These are phyloP conservation scores for Rhagium mordax DNA, from an alignment of 2,888 invertebrate species.

Conservation along the genomic window DNA sequence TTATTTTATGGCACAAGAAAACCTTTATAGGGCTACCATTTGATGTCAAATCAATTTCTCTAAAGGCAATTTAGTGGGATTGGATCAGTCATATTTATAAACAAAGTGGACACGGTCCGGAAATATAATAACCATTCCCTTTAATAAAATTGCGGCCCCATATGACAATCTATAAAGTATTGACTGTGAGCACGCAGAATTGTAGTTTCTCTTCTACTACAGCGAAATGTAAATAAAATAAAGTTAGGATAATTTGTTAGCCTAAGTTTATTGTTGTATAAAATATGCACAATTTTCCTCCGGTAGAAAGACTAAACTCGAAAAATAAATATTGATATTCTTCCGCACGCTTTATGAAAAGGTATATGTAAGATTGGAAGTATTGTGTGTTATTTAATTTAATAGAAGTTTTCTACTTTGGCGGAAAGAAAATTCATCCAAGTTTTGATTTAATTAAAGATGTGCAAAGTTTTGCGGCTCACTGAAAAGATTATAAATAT, in stretches of 20 bases:
- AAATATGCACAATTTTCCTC: background rate
- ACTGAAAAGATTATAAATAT: conserved; percentile 59
- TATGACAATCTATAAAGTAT: too few relatives aligned
- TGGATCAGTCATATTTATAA: conserved; percentile 12
- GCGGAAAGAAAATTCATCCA: conserved; percentile 55
- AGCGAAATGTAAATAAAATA: too few relatives aligned
- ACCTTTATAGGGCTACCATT: conserved; percentile 36
- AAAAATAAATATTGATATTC: conserved; percentile 38
- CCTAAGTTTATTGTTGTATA: too few relatives aligned
- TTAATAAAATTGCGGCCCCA: too few relatives aligned
- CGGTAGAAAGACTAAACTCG: background rate
- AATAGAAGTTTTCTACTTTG: conserved; percentile 55
- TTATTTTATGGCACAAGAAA: conserved; percentile 40
- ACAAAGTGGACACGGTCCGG: background rate
- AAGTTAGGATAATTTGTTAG: too few relatives aligned
- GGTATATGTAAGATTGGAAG: conserved; percentile 43
- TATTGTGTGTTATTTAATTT: conserved; percentile 55
- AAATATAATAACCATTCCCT: background rate
- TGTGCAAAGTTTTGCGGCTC: conserved; percentile 55
- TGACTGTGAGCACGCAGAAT: too few relatives aligned
- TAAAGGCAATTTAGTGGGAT: conserved; percentile 4
- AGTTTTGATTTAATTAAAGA: conserved; percentile 63
- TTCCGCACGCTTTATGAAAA: conserved; percentile 38
- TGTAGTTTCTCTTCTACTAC: too few relatives aligned
- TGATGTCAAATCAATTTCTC: conserved; percentile 36